Conservation (phyloP, 1,140 invertebrate species). For the Stratiolaelaps scimitus region DNA sequence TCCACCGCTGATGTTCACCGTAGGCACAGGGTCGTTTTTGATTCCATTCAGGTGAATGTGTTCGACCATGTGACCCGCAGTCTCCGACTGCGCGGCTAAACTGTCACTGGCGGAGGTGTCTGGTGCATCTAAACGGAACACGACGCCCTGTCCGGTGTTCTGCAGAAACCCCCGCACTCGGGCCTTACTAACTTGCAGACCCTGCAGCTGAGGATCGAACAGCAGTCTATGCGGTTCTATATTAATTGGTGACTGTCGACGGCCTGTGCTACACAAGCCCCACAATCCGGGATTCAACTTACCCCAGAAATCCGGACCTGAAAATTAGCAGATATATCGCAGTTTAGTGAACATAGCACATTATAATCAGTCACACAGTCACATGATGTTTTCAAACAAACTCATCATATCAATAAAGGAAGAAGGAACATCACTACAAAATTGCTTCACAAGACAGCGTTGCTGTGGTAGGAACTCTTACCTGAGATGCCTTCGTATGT, state of each 20-base stretch:
- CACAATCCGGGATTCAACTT: constrained; percentile 79
- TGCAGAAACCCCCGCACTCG: constrained; percentile 31
- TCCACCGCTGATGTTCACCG: constrained; percentile 5
- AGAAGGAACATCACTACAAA: too few species aligned
- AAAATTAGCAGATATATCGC: constrained; percentile 34
- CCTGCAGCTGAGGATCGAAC: constrained; percentile 11
- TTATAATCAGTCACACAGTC: too few species aligned
- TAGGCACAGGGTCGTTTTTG: background rate
- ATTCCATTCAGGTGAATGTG: background rate
- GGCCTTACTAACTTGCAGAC: background rate
- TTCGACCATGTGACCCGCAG: background rate
- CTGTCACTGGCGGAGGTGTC: too few species aligned
- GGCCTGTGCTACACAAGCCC: constrained; percentile 83
- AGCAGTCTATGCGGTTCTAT: constrained; percentile 64
- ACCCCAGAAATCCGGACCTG: constrained; percentile 89
- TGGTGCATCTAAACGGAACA: constrained; percentile 61
- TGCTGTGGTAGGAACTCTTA: background rate
- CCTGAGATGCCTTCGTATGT: constrained; percentile 27
- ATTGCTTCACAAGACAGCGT: too few species aligned
- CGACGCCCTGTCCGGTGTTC: constrained; percentile 84
- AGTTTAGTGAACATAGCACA: too few species aligned
- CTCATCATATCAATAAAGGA: too few species aligned
- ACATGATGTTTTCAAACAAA: too few species aligned
- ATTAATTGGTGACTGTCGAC: constrained; percentile 87
- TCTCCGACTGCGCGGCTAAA: too few species aligned